Evolutionary conservation across 2,888 invertebrate genomes (phyloP), one percentile per base, ranked within the genome.

Genomic region (Tribolium freemani): DNA sequence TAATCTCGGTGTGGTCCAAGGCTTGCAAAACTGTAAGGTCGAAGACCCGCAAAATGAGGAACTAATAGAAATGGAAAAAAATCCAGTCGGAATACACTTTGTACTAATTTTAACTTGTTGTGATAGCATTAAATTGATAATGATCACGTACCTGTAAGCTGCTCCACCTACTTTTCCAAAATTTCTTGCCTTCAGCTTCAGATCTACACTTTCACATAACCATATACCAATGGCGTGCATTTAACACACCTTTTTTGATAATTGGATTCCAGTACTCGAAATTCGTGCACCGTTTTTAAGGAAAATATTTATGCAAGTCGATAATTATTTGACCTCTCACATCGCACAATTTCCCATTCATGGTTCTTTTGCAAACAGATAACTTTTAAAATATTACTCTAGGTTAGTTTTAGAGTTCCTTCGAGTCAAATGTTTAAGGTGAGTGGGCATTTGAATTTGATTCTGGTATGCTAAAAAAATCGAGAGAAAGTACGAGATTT

Each of bases 121-220:
- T 64, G 54, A 20, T 64, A 21, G 53, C 64, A 64, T 53, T 53
- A 64, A 64, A 64, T 64, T 64, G 64, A 54, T 64, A 54, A 64
- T 44, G 64, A 64, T 53, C 64, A 38, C 10, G 60, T 48, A 48
- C 48, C 48, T 48, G 13, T 10, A 51, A 5, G 26, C 13, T 30
- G 26, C 64, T 44, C 38, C 64, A 64, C 64, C 64, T 64, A 64
- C 45, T 64, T 64, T 64, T 64, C 21, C 45, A 54, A 60, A 64
- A 64, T 21, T 38, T 38, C 51, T 63, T 54, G 64, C 64, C 45
- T 20, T 20, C 10, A 45, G 64, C 53, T 9, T 8, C 50, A 20
- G 58, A 11, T 60, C n/a, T 63, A 16, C 54, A 64, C 64, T 64
- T 64, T 64, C 64, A 54, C 64, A 26, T 63, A 51, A 8, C 30